phyloP scores from a whole-genome alignment of 2,113 vertebrate genomes.

The Murina feae region DNA sequence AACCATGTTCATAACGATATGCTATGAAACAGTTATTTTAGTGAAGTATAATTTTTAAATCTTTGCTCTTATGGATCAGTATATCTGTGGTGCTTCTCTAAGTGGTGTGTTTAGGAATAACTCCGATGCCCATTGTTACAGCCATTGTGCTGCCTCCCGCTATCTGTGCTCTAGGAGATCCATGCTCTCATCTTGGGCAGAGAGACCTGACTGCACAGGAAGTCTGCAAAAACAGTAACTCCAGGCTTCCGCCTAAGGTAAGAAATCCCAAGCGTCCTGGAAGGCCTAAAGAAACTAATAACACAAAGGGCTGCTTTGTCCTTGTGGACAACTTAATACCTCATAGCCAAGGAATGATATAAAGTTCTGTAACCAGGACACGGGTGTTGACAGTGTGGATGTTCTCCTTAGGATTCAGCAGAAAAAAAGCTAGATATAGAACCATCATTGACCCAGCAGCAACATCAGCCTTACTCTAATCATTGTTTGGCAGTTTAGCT shows the following conservation, averaged over 20 bases:
- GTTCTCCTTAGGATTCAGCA: background rate
- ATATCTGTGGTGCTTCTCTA: background rate
- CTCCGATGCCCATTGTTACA: background rate
- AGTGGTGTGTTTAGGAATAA: background rate
- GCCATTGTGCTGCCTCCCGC: background rate
- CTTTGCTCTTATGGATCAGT: background rate
- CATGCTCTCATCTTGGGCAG: background rate
- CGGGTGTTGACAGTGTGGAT: background rate
- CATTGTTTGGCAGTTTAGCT: background rate
- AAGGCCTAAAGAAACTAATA: background rate
- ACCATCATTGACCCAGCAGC: background rate
- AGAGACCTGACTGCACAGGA: background rate
- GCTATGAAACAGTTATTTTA: conserved; percentile 46
- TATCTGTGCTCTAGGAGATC: background rate
- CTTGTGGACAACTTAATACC: background rate
- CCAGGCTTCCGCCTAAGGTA: background rate
- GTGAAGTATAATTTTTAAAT: background rate
- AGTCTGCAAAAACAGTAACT: background rate
- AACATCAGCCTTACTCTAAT: conserved; percentile 11
- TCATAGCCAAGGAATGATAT: background rate
- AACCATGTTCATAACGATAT: conserved; percentile 9
- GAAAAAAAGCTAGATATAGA: background rate
- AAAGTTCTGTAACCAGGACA: conserved; percentile 27
- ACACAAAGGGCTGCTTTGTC: background rate
- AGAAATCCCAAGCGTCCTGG: background rate